These are phyloP conservation scores for Caenorhabditis auriculariae DNA, from an alignment of 2,888 invertebrate species.

Conservation along the genomic window DNA sequence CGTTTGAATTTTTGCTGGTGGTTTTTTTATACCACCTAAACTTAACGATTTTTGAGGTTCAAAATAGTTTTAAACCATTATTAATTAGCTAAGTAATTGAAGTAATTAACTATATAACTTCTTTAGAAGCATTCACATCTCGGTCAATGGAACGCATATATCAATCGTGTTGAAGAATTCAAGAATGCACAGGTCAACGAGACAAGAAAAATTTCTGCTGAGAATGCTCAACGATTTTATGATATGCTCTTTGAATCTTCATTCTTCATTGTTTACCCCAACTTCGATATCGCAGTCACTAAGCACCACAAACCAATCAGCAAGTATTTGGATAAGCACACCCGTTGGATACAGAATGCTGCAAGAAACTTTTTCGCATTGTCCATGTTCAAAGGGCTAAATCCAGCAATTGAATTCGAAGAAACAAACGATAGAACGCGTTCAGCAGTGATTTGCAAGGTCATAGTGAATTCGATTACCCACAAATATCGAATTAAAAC, in stretches of 20 bases:
- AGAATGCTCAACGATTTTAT: neutral
- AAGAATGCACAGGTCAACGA: neutral
- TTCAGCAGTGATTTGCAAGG: conserved; percentile 7
- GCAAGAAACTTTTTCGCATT: conserved; percentile 8
- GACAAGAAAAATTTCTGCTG: neutral
- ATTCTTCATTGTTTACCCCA: conserved; percentile 1
- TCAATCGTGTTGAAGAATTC: neutral
- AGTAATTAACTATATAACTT: no score
- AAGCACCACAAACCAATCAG: conserved; percentile 5
- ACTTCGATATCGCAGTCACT: neutral
- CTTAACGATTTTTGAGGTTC: no score
- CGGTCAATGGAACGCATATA: neutral
- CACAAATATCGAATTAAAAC: conserved; percentile 10
- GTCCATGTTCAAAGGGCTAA: conserved; percentile 11
- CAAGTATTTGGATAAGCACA: conserved; percentile 12
- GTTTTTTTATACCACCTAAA: no score
- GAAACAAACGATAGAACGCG: conserved; percentile 4
- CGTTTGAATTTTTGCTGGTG: no score
- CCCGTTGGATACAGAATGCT: conserved; percentile 10
- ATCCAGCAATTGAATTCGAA: conserved; percentile 14
- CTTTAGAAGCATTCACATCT: conserved; percentile 4
- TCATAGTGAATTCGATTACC: conserved; percentile 3
- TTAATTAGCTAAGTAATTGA: no score
- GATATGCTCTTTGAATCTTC: neutral
- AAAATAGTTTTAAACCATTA: no score